Conservation (phyloP, 2,797 vertebrate genomes). For the Borostomias antarcticus region DNA sequence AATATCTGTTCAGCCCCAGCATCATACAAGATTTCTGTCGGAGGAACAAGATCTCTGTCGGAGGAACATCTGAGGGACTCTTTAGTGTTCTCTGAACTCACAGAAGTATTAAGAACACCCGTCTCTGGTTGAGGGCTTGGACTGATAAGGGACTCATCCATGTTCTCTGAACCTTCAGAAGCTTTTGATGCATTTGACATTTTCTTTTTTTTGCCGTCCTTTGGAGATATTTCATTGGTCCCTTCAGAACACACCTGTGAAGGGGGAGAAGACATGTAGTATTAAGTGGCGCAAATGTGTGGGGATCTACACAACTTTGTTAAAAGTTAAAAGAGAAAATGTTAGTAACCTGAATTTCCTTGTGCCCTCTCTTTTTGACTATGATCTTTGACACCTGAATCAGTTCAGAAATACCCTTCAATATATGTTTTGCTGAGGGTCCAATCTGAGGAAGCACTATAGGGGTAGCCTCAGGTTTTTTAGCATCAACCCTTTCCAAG, state of each 20-base stretch:
- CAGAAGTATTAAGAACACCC: background rate
- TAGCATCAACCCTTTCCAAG: conserved; percentile 53
- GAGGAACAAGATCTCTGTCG: conserved; percentile 7
- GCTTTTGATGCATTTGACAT: conserved; percentile 2
- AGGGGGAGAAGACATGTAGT: background rate
- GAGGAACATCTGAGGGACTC: background rate
- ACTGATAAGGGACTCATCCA: background rate
- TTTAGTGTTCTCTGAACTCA: background rate
- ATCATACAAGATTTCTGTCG: background rate
- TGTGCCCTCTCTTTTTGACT: conserved; percentile 41
- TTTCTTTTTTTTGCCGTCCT: conserved; percentile 34
- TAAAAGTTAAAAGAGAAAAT: background rate
- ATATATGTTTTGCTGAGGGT: conserved; percentile 42
- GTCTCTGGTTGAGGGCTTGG: background rate
- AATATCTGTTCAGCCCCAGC: conserved; percentile 5
- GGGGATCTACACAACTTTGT: background rate
- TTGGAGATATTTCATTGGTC: background rate
- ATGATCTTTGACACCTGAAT: conserved; percentile 39
- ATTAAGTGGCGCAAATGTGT: background rate
- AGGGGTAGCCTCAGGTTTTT: background rate
- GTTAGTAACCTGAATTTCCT: conserved; percentile 45
- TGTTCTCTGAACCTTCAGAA: background rate
- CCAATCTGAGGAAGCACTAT: conserved; percentile 14
- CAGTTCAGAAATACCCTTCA: conserved; percentile 45
- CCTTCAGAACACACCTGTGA: conserved; percentile 7